Evolutionary conservation across 2,113 vertebrate genomes (phyloP), one percentile per base, ranked within the genome.

Genomic region (Machaerirhynchus nigripectus): DNA sequence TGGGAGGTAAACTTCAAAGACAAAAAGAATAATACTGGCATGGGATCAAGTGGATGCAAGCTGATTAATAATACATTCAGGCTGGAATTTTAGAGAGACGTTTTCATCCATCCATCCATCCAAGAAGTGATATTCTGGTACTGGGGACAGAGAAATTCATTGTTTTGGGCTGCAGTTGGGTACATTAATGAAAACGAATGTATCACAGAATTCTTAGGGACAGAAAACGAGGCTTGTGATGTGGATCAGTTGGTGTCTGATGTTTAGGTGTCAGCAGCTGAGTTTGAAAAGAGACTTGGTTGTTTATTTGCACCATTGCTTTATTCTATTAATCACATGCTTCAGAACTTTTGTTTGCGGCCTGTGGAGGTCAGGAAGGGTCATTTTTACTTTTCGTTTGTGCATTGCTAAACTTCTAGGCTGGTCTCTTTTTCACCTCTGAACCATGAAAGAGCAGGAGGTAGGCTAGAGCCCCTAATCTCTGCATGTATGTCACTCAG

Each of bases 311-410:
- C 94, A 75, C 91, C 60, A 44, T 78, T 95, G 93, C 93, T 97
- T 97, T 95, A 96, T 97, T 93, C 96, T 81, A 71, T 93, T 96
- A 95, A 97, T 97, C 96, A 97, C 95, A 95, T 96, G 96, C 96
- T 97, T 92, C 95, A 97, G 95, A 80, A 97, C 96, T 95, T 97
- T 96, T 96, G 96, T 97, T 89, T 87, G 89, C 31, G 6, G 87
- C 63, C 94, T 70, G 86, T 0, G 2, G 76, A 93, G 96, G 96
- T 96, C 96, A 97, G 89, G 70, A 93, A 95, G 91, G 89, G 94
- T 95, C 94, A 96, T 78, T 95, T 97, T 95, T 71, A 91, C 93
- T 95, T 96, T 89, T 84, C 11, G 3, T 87, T 95, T 96, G 31
- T 91, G 95, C 86, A 30, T 50, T 87, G 76, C 84, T 95, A 94